Percentiles rank a stretch among this genome's conserved stretches.
Conservation (phyloP, 2,888 invertebrate species). For the Ochropleura plecta region DNA sequence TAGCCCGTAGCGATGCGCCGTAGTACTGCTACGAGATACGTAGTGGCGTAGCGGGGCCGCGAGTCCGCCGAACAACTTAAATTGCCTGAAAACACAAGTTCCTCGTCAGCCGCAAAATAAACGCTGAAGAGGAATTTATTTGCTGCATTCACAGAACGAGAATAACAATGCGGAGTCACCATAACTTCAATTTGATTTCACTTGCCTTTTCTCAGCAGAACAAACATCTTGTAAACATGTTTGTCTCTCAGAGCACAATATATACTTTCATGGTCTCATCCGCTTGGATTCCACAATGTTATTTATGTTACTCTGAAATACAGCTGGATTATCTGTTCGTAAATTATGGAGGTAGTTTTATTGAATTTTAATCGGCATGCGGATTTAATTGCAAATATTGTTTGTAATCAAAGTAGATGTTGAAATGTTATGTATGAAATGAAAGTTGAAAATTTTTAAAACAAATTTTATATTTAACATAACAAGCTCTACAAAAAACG, state of each 20-base stretch:
- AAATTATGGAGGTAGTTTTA: conserved; percentile 50
- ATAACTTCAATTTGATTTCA: conserved; percentile 77
- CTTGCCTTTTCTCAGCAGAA: conserved; percentile 57
- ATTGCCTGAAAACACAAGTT: conserved; percentile 79
- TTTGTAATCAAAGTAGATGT: neutral
- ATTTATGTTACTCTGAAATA: conserved; percentile 44
- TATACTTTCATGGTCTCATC: conserved; percentile 49
- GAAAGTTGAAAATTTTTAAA: too few species aligned
- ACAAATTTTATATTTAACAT: neutral
- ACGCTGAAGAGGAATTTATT: conserved; percentile 70
- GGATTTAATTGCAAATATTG: conserved; percentile 16
- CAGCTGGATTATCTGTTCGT: conserved; percentile 45
- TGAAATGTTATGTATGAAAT: too few species aligned
- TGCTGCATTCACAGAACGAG: conserved; percentile 71
- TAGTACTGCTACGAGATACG: conserved; percentile 59
- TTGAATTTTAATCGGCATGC: conserved; percentile 32
- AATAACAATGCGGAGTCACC: conserved; percentile 73
- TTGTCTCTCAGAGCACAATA: conserved; percentile 70
- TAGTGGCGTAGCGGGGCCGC: conserved; percentile 62
- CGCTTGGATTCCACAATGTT: conserved; percentile 48
- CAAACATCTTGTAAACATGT: conserved; percentile 81
- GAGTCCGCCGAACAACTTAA: conserved; percentile 74
- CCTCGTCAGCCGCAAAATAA: conserved; percentile 72
- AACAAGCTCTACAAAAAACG: neutral
- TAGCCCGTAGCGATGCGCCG: conserved; percentile 69